These are phyloP conservation scores for Cerastoderma edule DNA, from an alignment of 2,888 invertebrate genomes.

Conservation along the genomic window DNA sequence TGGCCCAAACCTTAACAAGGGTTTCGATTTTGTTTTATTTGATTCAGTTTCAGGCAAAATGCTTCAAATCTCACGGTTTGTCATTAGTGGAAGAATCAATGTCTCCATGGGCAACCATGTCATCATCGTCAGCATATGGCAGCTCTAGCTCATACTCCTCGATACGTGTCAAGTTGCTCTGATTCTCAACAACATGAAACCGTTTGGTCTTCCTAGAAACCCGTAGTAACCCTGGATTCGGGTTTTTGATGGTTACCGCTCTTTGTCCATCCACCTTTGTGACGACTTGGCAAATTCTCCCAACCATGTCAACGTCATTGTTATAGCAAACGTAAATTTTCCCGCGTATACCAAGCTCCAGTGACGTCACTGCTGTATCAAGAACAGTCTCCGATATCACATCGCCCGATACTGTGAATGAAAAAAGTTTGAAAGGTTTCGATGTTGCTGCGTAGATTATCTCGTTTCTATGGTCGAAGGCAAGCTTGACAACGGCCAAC, in stretches of 20 bases:
- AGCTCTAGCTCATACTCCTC: conserved; percentile 31
- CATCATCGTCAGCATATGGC: background rate
- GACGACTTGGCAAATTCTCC: conserved; percentile 35
- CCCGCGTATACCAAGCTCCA: conserved; percentile 41
- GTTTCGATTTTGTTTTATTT: too few relatives aligned
- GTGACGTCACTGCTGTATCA: conserved; percentile 24
- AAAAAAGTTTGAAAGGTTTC: conserved; percentile 43
- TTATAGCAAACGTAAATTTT: conserved; percentile 26
- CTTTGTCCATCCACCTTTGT: conserved; percentile 35
- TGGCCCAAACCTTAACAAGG: too few relatives aligned
- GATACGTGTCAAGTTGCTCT: conserved; percentile 18
- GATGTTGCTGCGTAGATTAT: conserved; percentile 36
- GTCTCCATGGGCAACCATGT: background rate
- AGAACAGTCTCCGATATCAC: conserved; percentile 44
- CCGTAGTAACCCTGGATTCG: conserved; percentile 21
- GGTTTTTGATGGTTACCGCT: conserved; percentile 27
- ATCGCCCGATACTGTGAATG: conserved; percentile 40
- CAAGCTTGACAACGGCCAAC: conserved; percentile 27
- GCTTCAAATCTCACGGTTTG: background rate
- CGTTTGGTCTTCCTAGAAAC: conserved; percentile 29
- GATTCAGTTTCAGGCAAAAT: too few relatives aligned
- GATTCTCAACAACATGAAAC: conserved; percentile 36
- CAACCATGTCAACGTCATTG: conserved; percentile 13
- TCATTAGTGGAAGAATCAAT: background rate
- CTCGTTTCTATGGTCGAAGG: conserved; percentile 41